Conservation (phyloP, 2,888 invertebrate genomes). For the Lasioglossum pauxillum region DNA sequence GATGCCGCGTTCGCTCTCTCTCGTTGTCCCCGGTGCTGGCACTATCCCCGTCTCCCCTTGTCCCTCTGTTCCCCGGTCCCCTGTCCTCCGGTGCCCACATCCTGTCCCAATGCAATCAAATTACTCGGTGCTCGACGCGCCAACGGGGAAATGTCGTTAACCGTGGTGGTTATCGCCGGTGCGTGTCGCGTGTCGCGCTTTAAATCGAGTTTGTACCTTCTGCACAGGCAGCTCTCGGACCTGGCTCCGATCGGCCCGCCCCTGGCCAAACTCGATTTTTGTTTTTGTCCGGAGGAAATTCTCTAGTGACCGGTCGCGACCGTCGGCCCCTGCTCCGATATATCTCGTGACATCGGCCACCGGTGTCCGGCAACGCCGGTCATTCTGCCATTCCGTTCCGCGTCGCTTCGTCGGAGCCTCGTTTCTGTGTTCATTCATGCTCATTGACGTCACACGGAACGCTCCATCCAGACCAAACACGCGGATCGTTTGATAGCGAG, state of each 20-base stretch:
- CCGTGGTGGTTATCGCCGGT: constrained; percentile 80
- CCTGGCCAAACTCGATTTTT: constrained; percentile 69
- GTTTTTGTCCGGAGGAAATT: constrained; percentile 66
- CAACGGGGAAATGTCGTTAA: constrained; percentile 83
- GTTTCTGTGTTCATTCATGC: constrained; percentile 1
- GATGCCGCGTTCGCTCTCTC: constrained; percentile 3
- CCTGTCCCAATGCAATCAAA: constrained; percentile 77
- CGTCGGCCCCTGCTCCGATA: not conserved
- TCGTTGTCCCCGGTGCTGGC: constrained; percentile 35
- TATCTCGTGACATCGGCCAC: constrained; percentile 18
- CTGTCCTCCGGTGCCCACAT: constrained; percentile 58
- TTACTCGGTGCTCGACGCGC: constrained; percentile 81
- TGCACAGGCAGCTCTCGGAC: constrained; percentile 39
- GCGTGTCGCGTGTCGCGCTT: constrained; percentile 80
- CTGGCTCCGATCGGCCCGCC: constrained; percentile 17
- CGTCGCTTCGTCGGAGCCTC: constrained; percentile 20
- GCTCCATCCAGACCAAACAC: constrained; percentile 2
- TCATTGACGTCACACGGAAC: not conserved
- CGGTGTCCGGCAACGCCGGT: not conserved
- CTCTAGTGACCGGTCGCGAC: constrained; percentile 45
- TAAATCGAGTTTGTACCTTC: constrained; percentile 81
- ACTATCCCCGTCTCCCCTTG: not conserved
- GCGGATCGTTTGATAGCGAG: constrained; percentile 15
- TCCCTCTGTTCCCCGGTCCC: not conserved
- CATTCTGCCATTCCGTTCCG: constrained; percentile 33